Base-by-base conservation (phyloP, 2,888 invertebrate species). In the Thecophora atra region DNA sequence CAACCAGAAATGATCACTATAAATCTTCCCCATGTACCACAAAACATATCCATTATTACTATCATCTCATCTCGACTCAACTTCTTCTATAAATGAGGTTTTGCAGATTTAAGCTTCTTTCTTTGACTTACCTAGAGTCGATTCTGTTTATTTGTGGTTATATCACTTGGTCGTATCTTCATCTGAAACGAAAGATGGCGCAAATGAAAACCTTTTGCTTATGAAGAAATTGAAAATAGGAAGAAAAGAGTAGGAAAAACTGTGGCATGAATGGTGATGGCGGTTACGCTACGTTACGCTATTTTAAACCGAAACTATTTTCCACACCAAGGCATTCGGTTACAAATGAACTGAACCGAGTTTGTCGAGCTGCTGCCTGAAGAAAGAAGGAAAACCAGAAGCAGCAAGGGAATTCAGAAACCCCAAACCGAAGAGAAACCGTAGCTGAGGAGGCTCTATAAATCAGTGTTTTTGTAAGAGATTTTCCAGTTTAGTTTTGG, bases 401-500 rank as follows among this genome's bases (percentile, higher is more conserved):
- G 19, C n/a, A 52, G 26, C 26, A 65, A 42, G 6, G 6, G 1
- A 21, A 6, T 15, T 21, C 3, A 42, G 1, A 11, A 30, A 21
- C 8, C 54, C 24, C 21, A 4, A n/a, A 54, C 54, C 6, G n/a
- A 56, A 13, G 19, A 13, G 24, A 56, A 56, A 24, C 56, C 11
- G 37, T 56, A 56, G 19, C 11, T 19, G 15, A 24, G n/a, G 63
- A 63, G 15, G 44, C 30, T 15, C 51, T 24, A 51, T 47, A 64
- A 47, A 64, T 54, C 37, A 56, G 19, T 67, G 56, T 5, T 52
- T 54, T 56, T 56, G 37, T 15, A 52, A 56, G 21, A 67, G 19
- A 56, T 24, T 56, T 67, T 67, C 56, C 67, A 67, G 67, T 67
- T 67, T 54, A 67, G 56, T 67, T 56, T 56, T 42, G 56, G 54